Conservation (phyloP, 2,797 vertebrate genomes). For the Rallus crepitans region DNA sequence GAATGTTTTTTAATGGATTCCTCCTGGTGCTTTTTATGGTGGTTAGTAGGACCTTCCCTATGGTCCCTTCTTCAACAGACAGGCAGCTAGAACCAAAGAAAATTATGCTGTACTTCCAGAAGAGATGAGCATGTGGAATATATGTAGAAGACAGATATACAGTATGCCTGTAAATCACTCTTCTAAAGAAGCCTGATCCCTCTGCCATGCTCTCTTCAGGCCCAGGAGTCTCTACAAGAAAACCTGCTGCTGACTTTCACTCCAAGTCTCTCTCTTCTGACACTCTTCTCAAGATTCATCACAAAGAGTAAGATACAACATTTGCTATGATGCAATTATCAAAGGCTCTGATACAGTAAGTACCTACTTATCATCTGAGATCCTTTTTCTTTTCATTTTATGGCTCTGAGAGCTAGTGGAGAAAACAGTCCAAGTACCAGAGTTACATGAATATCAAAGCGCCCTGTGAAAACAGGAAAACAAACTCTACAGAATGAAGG, state of each 20-base stretch:
- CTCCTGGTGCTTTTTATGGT: not conserved
- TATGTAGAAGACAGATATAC: fast-evolving
- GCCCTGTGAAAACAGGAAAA: not conserved
- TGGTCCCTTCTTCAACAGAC: not conserved
- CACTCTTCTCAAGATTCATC: not conserved
- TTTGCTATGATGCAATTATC: not conserved
- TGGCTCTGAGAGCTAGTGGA: not conserved
- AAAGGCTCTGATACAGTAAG: not conserved
- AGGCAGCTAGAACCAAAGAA: not conserved
- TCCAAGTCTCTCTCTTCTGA: not conserved
- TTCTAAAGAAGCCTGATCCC: not conserved
- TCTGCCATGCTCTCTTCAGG: not conserved
- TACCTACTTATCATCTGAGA: not conserved
- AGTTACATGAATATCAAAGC: not conserved
- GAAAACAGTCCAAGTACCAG: not conserved
- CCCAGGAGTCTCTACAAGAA: not conserved
- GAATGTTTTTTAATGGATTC: not conserved
- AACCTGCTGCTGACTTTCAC: not conserved
- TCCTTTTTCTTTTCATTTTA: not conserved
- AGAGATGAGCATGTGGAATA: fast-evolving
- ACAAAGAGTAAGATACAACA: not conserved
- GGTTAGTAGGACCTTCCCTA: not conserved
- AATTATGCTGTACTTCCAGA: not conserved
- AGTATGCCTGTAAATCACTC: not conserved
- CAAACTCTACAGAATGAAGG: not conserved